Evolutionary conservation across 2,888 invertebrate species (phyloP).

Genomic region (Subacronicta megacephala): DNA sequence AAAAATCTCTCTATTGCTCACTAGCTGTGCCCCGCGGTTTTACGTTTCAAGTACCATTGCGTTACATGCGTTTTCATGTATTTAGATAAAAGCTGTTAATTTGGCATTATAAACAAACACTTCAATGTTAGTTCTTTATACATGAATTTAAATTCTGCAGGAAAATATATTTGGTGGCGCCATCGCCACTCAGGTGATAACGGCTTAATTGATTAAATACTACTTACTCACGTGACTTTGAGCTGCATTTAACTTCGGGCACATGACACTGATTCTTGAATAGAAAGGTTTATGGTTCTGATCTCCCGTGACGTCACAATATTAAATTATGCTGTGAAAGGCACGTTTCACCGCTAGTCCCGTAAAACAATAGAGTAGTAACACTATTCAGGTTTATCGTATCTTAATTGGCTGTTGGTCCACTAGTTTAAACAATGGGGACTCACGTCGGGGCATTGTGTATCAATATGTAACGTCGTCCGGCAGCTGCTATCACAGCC

Average conservation of each 20-base stretch:
- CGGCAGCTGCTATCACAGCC: constrained; percentile 8
- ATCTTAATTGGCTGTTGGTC: constrained; percentile 24
- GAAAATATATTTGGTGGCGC: constrained; percentile 3
- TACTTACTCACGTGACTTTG: constrained; percentile 46
- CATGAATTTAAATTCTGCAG: not conserved
- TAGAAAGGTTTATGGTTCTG: constrained; percentile 1
- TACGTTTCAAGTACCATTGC: no score
- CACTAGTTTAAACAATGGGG: constrained; percentile 27
- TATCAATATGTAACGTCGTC: constrained; percentile 29
- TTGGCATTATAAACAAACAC: no score
- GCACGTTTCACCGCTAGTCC: constrained; percentile 2
- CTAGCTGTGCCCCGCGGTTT: no score
- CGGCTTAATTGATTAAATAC: constrained; percentile 3
- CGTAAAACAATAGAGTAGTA: constrained; percentile 19
- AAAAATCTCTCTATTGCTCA: no score
- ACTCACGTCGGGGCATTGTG: constrained; percentile 39
- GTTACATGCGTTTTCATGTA: no score
- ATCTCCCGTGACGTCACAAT: constrained; percentile 9
- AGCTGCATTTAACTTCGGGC: constrained; percentile 11
- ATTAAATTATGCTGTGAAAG: not conserved
- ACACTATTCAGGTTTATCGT: constrained; percentile 23
- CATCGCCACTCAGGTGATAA: constrained; percentile 9
- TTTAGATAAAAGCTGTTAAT: no score
- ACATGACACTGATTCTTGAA: constrained; percentile 22
- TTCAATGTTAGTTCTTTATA: no score